These are phyloP conservation scores for Nasonia oneida DNA, from an alignment of 2,888 invertebrate genomes.

Conservation along the genomic window DNA sequence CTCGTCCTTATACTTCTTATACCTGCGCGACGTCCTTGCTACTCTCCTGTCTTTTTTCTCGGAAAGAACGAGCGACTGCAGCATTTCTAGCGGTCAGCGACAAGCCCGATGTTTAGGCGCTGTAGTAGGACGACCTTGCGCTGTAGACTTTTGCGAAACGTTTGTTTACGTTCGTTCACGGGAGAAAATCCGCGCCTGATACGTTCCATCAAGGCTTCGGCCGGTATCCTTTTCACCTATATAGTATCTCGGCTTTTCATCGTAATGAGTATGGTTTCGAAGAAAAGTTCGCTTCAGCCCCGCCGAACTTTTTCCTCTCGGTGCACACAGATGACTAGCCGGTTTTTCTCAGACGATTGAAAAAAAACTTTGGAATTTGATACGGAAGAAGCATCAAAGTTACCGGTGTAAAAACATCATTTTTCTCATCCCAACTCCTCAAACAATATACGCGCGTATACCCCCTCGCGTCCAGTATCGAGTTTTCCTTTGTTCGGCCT, in stretches of 20 bases:
- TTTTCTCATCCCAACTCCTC: neutral
- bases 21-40: neutral
- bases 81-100: too few species aligned
- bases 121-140: neutral
- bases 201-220: neutral
- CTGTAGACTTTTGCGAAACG: neutral
- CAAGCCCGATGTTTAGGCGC: neutral
- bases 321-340: neutral
- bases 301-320: neutral
- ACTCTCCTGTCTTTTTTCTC: neutral
- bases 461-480: neutral
- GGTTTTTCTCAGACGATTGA: neutral
- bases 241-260: neutral
- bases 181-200: neutral
- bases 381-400: too few species aligned
- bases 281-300: neutral
- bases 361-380: neutral
- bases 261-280: neutral
- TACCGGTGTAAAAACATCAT: too few species aligned
- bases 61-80: too few species aligned
- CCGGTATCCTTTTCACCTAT: neutral
- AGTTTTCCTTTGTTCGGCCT: conserved; percentile 31
- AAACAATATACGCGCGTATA: neutral
- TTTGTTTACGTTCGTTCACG: neutral
- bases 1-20: neutral